Base-by-base conservation (phyloP, 1,140 invertebrate species). In the Trachymyrmex septentrionalis region DNA sequence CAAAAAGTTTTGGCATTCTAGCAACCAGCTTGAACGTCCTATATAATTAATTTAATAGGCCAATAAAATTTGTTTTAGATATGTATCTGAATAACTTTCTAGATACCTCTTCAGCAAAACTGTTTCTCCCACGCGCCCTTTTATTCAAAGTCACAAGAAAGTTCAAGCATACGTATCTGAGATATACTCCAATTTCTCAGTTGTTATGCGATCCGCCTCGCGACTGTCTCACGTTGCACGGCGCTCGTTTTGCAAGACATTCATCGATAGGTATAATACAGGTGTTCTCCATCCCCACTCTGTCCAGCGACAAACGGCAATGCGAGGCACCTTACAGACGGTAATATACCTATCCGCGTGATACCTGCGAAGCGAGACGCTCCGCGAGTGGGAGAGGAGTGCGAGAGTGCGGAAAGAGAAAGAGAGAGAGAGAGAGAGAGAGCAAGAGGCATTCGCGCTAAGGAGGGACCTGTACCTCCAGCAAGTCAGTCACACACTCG, bases 401-500 rank as follows among this genome's bases (percentile, higher is more conserved):
- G 50, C 61, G 85, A 78, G 72, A 78, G 86, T 19, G 71, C 59
- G 59, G 86, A 72, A n/a, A 89, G 30, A 89, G 88, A 90, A 78
- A 88, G 89, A 84, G 72, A n/a, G n/a, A n/a, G n/a, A n/a, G 86
- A 72, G 16, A 89, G 30, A 89, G 88, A 90, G 85, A 88, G 89
- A 84, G 72, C 57, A 24, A 89, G 88, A 86, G 80, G 86, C 59
- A 89, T 63, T 87, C 50, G 86, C 89, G 50, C 77, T 34, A 71
- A 78, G 88, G 75, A 90, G 86, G 80, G 80, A 90, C 86, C 86
- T 85, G 88, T 86, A 61, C 76, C 86, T 90, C 88, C 71, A 88
- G 73, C 88, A 50, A 91, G 86, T 87, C 87, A 91, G 90, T 90
- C 88, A 88, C 85, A 89, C 71, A 89, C 89, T 87, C 87, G 89